Conservation (phyloP, 2,797 vertebrate genomes). For the Podargus strigoides region DNA sequence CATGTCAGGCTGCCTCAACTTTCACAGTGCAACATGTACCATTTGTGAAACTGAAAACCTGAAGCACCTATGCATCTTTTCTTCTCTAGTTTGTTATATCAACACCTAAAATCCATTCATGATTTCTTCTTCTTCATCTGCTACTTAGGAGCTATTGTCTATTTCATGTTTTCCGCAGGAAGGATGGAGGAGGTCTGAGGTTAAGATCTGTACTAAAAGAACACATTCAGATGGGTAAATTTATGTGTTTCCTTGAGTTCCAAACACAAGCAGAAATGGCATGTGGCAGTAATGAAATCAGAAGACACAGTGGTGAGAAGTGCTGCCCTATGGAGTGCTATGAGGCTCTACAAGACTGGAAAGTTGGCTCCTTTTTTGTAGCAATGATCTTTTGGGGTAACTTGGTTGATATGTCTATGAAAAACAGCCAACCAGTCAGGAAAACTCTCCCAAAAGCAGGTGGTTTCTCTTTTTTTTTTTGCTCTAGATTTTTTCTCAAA, state of each 20-base stretch:
- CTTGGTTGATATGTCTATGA: not conserved
- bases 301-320: not conserved
- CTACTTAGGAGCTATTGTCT: not conserved
- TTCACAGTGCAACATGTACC: not conserved
- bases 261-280: not conserved
- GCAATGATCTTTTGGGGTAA: not conserved
- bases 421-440: not conserved
- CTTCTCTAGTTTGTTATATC: not conserved
- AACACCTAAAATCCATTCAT: not conserved
- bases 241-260: not conserved
- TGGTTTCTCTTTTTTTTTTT: not conserved
- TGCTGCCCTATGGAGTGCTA: not conserved
- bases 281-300: not conserved
- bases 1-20: not conserved
- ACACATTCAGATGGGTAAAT: not conserved
- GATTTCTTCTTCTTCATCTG: not conserved
- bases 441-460: not conserved
- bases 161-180: not conserved
- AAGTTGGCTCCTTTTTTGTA: not conserved
- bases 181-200: not conserved
- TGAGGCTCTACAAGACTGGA: not conserved
- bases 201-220: not conserved
- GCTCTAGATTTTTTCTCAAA: not conserved
- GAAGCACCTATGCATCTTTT: not conserved
- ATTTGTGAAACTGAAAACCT: not conserved